These are phyloP conservation scores for Clivina fossor DNA, from an alignment of 2,888 invertebrate species.

Conservation along the genomic window DNA sequence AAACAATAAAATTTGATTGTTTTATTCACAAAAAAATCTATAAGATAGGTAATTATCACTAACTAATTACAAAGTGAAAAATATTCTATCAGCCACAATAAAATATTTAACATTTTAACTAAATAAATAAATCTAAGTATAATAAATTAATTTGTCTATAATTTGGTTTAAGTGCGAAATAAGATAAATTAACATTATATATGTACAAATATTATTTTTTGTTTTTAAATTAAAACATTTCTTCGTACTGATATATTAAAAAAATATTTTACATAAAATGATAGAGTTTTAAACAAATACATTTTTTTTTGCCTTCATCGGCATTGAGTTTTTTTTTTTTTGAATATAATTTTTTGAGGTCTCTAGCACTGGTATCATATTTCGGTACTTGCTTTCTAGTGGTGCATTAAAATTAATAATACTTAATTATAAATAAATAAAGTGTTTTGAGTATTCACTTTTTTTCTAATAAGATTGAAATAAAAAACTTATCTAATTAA, in stretches of 20 bases:
- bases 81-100: constrained; percentile 25
- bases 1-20: not conserved
- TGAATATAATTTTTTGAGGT: too few species aligned
- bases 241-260: constrained; percentile 23
- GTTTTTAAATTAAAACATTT: constrained; percentile 7
- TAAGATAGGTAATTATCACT: too few species aligned
- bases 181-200: constrained; percentile 27
- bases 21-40: too few species aligned
- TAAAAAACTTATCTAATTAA: constrained; percentile 6
- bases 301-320: too few species aligned
- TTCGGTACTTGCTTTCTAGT: constrained; percentile 15
- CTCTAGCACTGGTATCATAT: constrained; percentile 5
- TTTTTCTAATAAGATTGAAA: constrained; percentile 3
- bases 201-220: constrained; percentile 3
- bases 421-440: constrained; percentile 26
- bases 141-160: constrained; percentile 29
- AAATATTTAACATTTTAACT: constrained; percentile 14
- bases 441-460: constrained; percentile 20
- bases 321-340: too few species aligned
- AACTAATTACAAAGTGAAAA: not conserved
- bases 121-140: constrained; percentile 21
- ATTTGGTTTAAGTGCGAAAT: constrained; percentile 27
- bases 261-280: too few species aligned
- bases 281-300: too few species aligned
- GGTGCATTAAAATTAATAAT: constrained; percentile 31